These are phyloP conservation scores for Aplocera efformata DNA, from an alignment of 2,888 invertebrate species.

Conservation along the genomic window DNA sequence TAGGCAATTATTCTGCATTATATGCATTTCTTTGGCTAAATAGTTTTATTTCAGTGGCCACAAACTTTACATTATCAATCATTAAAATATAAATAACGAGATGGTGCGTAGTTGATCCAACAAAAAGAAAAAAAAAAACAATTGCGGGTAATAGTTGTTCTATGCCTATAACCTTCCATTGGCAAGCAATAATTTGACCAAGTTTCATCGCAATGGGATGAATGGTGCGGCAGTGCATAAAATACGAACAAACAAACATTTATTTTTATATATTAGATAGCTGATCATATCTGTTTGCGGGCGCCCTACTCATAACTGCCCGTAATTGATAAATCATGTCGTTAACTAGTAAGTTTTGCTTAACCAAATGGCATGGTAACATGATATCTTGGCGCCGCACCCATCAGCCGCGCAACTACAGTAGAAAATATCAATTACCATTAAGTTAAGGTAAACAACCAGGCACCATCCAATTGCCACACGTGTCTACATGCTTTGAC, in stretches of 20 bases:
- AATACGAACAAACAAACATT: no score
- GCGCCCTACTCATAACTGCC: slow-evolving; percentile 11
- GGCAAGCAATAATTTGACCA: no score
- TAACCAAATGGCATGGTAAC: slow-evolving; percentile 29
- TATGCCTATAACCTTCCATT: no score
- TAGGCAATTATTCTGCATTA: slow-evolving; percentile 14
- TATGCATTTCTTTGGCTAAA: slow-evolving; percentile 4
- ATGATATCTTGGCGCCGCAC: slow-evolving; percentile 29
- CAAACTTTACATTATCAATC: slow-evolving; percentile 4
- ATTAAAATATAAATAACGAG: slow-evolving; percentile 4
- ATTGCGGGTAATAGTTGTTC: no score
- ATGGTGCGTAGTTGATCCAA: no score
- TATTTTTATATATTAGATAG: no score
- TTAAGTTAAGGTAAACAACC: slow-evolving; percentile 30
- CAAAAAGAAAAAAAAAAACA: no score
- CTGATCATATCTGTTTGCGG: slow-evolving; percentile 3
- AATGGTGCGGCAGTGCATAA: no score
- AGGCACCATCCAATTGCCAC: slow-evolving; percentile 22
- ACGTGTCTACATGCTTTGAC: slow-evolving; percentile 22
- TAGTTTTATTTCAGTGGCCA: background rate
- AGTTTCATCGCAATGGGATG: no score
- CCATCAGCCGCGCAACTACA: slow-evolving; percentile 24
- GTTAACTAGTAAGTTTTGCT: slow-evolving; percentile 26
- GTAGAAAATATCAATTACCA: slow-evolving; percentile 32
- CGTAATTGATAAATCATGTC: slow-evolving; percentile 28